Evolutionary conservation across 2,797 vertebrate species (phyloP).

Genomic region (Cynodonichthys magdalenae): DNA sequence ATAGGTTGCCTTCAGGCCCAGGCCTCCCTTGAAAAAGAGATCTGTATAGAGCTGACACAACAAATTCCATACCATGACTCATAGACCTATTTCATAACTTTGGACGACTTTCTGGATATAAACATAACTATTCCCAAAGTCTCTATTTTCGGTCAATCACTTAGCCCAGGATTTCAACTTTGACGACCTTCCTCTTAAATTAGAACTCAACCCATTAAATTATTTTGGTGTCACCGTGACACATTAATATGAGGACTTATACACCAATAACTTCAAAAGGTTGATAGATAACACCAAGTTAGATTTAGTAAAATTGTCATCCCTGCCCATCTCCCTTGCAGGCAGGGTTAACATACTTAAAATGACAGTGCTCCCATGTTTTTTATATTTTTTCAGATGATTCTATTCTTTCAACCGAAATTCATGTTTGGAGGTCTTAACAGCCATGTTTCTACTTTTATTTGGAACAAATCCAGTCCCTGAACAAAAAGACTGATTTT

Average conservation of each 20-base stretch:
- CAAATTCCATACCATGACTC: not conserved
- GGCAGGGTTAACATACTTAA: not conserved
- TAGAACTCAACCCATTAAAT: not conserved
- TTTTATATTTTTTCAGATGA: conserved; percentile 3
- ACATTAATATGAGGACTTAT: not conserved
- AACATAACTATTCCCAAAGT: conserved; percentile 3
- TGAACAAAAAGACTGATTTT: not conserved
- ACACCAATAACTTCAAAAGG: not conserved
- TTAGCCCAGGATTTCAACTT: not conserved
- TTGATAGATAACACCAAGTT: not conserved
- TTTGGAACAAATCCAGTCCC: not conserved
- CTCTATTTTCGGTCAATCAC: not conserved
- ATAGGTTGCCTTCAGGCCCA: too few species aligned
- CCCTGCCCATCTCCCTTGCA: not conserved
- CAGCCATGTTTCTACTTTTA: not conserved
- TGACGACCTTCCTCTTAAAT: not conserved
- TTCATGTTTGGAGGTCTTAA: not conserved
- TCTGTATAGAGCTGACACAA: not conserved
- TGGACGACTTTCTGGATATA: not conserved
- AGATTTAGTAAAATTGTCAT: not conserved
- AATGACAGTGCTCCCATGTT: not conserved
- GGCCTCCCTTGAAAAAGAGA: too few species aligned
- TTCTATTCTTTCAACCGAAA: not conserved
- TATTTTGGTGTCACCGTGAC: not conserved
- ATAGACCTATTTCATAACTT: not conserved